Evolutionary conservation across 2,113 vertebrate genomes (phyloP), one percentile per base, ranked within the genome.

Genomic region (Coturnix japonica): DNA sequence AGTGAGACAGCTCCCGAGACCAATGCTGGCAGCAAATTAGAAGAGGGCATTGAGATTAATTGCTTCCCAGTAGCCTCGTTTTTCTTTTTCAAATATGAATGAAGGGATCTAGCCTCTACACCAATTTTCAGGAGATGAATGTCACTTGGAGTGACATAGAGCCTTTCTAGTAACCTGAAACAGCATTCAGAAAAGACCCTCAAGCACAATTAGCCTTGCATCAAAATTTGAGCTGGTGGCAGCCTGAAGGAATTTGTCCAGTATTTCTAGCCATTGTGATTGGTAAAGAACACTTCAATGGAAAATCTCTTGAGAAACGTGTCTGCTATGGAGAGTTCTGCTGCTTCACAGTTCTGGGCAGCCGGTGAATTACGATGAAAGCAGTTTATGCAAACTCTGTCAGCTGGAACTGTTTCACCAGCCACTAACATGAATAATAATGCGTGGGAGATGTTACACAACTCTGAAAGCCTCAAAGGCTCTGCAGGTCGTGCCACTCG

Each of bases 241-340:
- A 73, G 51, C 51, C 84, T 87, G 31, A 74, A 85, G 79, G 76
- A 77, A 51, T 90, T 60, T 56, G 25, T 41, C 49, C 69, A 72
- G 70, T 43, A 66, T 66, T 43, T 66, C 75, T 53, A 59, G 54
- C 49, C 2, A 0, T 25, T 41, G 19, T 3, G 30, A 63, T 56
- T 56, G 17, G 51, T 56, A 39, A 54, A 25, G 41, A 67, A 60
- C 37, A 39, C 17, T 80, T 49, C 11, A 10, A 3, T 28, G 28
- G 37, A 43, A 70, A 89, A 87, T 51, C 56, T 91, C 85, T 66
- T 85, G 84, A 85, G 91, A 70, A 91, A 71, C 3, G 28, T 16
- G 2, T 6, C 3, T n/a, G 8, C 41, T 64, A 81, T 37, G 26
- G 54, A 60, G 56, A 77, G 26, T n/a, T 76, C 54, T 80, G 75